A percentile compares a stretch with the other conserved stretches of the same genome.
These are phyloP conservation scores for Rousettus leschenaultii DNA, from an alignment of 2,113 vertebrate genomes.

Conservation along the genomic window DNA sequence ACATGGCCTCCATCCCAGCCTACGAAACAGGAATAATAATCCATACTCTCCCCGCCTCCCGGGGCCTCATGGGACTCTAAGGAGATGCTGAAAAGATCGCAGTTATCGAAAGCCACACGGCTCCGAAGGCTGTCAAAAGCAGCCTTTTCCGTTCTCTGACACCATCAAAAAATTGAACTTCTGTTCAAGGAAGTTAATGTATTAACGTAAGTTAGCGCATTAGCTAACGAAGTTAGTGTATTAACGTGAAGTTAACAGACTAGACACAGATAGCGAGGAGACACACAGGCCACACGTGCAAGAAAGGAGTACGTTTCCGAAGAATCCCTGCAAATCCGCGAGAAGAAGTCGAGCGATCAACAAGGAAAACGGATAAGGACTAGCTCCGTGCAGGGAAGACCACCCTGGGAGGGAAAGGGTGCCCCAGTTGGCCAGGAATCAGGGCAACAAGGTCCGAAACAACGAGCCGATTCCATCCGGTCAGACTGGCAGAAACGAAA, in stretches of 20 bases:
- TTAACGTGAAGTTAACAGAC: background rate
- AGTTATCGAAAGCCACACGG: background rate
- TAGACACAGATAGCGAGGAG: background rate
- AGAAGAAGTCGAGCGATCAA: background rate
- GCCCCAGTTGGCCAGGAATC: background rate
- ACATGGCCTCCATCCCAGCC: background rate
- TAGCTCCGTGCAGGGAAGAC: background rate
- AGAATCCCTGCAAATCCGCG: background rate
- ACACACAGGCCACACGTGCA: fast-evolving
- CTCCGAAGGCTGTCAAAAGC: background rate
- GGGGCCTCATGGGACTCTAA: background rate
- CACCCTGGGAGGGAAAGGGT: background rate
- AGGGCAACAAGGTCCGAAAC: background rate
- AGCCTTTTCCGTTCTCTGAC: background rate
- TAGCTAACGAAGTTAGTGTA: no score
- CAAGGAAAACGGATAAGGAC: background rate
- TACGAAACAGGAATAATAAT: fast-evolving
- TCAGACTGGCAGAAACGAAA: background rate
- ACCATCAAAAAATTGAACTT: no score
- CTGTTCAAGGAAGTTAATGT: no score
- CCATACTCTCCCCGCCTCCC: background rate
- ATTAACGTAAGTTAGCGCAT: no score
- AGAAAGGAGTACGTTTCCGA: background rate
- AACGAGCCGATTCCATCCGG: background rate
- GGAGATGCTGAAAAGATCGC: background rate